Conservation (phyloP, 2,888 invertebrate species). For the Boloria selene region DNA sequence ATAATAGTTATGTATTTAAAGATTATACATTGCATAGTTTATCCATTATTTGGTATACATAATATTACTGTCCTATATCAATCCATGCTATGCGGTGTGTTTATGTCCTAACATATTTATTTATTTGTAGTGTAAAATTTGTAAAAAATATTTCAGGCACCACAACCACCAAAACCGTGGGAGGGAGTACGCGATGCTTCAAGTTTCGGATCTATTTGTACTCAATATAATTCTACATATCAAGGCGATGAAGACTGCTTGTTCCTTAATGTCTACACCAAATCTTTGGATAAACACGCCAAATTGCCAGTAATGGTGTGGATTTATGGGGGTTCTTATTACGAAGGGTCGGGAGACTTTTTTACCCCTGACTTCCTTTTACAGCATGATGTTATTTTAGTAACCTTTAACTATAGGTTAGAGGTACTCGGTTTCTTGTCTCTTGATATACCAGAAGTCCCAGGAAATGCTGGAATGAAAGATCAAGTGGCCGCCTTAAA, state of each 20-base stretch:
- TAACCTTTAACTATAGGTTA: constrained; percentile 69
- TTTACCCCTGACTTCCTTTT: constrained; percentile 66
- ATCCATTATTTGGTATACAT: too few relatives aligned
- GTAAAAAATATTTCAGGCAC: constrained; percentile 52
- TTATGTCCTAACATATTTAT: too few relatives aligned
- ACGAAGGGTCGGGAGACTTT: constrained; percentile 62
- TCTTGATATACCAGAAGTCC: constrained; percentile 57
- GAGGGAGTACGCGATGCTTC: constrained; percentile 57
- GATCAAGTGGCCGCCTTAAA: constrained; percentile 62
- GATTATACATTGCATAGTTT: too few relatives aligned
- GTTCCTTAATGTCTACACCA: constrained; percentile 63
- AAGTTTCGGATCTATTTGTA: constrained; percentile 61
- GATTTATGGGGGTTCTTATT: constrained; percentile 68
- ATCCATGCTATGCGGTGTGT: too few relatives aligned
- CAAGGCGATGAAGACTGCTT: constrained; percentile 65
- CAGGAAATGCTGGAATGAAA: constrained; percentile 68
- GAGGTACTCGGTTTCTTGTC: constrained; percentile 55
- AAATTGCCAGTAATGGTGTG: constrained; percentile 69
- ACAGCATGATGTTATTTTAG: constrained; percentile 63
- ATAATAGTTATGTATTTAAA: too few relatives aligned
- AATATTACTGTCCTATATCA: too few relatives aligned
- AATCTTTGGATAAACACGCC: constrained; percentile 44
- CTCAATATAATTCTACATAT: constrained; percentile 56
- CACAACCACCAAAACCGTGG: constrained; percentile 57
- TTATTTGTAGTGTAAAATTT: not conserved